phyloP scores from a whole-genome alignment of 2,888 invertebrate species.

The Colostygia pectinataria region DNA sequence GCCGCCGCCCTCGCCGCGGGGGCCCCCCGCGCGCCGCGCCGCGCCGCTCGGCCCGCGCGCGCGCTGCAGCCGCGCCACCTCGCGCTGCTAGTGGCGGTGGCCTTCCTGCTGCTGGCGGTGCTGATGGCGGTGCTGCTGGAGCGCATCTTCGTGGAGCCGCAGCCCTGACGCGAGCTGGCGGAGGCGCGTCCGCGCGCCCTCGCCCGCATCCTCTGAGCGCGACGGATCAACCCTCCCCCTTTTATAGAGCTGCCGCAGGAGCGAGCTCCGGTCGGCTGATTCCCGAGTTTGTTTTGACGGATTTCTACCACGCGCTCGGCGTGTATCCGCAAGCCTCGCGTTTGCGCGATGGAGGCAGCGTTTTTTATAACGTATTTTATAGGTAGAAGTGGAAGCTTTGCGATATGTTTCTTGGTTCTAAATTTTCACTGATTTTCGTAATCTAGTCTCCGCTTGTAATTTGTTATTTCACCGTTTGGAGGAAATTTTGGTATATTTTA shows the following conservation, averaged over 20 bases:
- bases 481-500: conserved; percentile 45
- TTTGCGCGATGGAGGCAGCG: conserved; percentile 43
- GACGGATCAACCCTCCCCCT: conserved; percentile 4
- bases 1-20: conserved; percentile 73
- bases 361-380: conserved; percentile 56
- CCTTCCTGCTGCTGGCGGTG: conserved; percentile 84
- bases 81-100: conserved; percentile 84
- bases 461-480: conserved; percentile 55
- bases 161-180: conserved; percentile 73
- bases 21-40: conserved; percentile 82
- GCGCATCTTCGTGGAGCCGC: conserved; percentile 73
- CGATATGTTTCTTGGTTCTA: conserved; percentile 53
- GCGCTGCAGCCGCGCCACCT: conserved; percentile 70
- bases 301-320: background rate
- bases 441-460: conserved; percentile 73
- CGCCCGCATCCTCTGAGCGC: conserved; percentile 52
- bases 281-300: conserved; percentile 1
- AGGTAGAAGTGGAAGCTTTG: conserved; percentile 47
- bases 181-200: conserved; percentile 66
- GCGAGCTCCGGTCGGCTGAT: background rate
- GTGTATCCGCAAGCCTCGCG: background rate
- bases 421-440: conserved; percentile 61
- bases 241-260: background rate
- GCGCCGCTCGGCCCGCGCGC: conserved; percentile 75
- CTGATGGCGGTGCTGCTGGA: conserved; percentile 84